Evolutionary conservation across 2,113 vertebrate genomes (phyloP).

Genomic region (Ranitomeya imitator): DNA sequence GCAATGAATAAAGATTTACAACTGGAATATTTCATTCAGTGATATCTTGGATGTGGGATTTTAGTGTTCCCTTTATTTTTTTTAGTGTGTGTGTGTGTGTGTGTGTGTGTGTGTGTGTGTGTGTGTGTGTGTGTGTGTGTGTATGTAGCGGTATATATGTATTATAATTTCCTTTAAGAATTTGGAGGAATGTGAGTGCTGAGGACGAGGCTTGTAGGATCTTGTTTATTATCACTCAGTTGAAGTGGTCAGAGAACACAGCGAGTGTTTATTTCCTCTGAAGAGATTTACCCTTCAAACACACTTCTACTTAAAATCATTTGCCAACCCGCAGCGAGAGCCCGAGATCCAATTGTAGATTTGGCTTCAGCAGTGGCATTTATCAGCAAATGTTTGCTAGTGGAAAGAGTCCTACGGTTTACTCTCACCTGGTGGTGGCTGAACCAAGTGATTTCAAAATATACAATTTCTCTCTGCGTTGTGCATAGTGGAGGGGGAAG

Average conservation of each 20-base stretch:
- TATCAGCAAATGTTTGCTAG: conserved; percentile 10
- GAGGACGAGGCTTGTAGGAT: not conserved
- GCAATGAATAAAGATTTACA: no score
- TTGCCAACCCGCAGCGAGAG: not conserved
- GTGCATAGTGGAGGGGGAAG: not conserved
- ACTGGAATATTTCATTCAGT: no score
- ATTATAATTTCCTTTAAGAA: not conserved
- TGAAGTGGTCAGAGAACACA: not conserved
- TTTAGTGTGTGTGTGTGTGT: no score
- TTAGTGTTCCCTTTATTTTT: no score
- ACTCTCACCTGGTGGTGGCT: not conserved
- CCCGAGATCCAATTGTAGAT: not conserved
- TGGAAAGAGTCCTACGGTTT: not conserved
- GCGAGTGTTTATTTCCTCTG: not conserved
- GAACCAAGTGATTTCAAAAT: not conserved
- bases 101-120: no score
- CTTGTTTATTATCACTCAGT: not conserved
- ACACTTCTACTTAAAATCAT: conserved; percentile 1
- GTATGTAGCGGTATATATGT: no score
- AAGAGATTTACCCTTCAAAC: conserved; percentile 13
- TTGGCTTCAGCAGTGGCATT: conserved; percentile 12
- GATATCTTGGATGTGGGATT: no score
- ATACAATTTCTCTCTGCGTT: not conserved
- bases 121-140: no score
- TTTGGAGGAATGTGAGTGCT: not conserved